phyloP scores from a whole-genome alignment of 2,113 vertebrate genomes.

The Ammodytes marinus region DNA sequence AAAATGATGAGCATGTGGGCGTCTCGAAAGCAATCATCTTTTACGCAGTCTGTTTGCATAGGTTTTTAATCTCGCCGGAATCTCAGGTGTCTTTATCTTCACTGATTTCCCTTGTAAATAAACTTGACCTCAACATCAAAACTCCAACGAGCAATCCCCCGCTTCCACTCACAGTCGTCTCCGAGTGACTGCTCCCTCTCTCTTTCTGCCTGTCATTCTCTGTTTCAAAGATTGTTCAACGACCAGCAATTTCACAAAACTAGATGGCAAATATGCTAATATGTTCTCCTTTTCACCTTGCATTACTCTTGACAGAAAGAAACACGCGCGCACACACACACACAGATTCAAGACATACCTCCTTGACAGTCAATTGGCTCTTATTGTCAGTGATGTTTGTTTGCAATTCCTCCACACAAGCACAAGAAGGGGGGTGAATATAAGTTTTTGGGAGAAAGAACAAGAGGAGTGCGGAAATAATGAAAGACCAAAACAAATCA shows the following conservation, averaged over 20 bases:
- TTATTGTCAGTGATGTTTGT: conserved; percentile 50
- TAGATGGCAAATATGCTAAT: conserved; percentile 61
- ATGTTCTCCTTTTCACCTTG: conserved; percentile 41
- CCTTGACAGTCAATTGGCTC: conserved; percentile 54
- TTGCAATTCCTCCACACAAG: conserved; percentile 42
- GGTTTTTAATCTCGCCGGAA: conserved; percentile 39
- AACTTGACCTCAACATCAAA: conserved; percentile 60
- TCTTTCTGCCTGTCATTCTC: conserved; percentile 22
- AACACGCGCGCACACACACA: conserved; percentile 19
- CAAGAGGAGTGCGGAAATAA: conserved; percentile 37
- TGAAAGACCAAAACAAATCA: conserved; percentile 58
- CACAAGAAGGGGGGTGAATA: neutral
- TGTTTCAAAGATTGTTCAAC: conserved; percentile 45
- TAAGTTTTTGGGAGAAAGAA: conserved; percentile 25
- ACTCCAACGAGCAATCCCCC: conserved; percentile 37
- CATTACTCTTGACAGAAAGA: conserved; percentile 56
- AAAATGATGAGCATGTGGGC: conserved; percentile 40
- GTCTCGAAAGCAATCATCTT: conserved; percentile 59
- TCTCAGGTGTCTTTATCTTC: conserved; percentile 55
- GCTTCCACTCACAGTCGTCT: conserved; percentile 10
- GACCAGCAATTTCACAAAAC: conserved; percentile 41
- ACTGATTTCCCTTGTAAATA: conserved; percentile 56
- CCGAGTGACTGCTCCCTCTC: neutral
- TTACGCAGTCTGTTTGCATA: conserved; percentile 52
- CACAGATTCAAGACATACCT: conserved; percentile 8